Percentiles rank a stretch among this genome's conserved stretches.
phyloP scores from a whole-genome alignment of 2,797 vertebrate species.

The Hozukius guyotensis region DNA sequence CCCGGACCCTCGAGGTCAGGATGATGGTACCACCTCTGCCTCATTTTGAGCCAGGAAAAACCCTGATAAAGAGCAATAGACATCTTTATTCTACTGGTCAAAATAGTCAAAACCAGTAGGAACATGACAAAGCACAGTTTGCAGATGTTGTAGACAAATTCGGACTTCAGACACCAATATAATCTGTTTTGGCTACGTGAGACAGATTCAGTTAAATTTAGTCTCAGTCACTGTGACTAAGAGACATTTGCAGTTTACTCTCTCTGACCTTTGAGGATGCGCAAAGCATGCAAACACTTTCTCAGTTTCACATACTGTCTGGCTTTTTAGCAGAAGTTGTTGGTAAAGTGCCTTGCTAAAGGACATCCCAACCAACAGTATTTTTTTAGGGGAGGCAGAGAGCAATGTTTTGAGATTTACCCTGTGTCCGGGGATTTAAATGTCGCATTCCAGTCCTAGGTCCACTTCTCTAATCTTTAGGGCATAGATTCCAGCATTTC shows the following conservation, averaged over 20 bases:
- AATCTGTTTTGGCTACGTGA: background rate
- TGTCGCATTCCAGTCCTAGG: background rate
- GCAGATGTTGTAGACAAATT: background rate
- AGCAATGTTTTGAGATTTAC: slow-evolving; percentile 2
- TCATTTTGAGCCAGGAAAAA: no score
- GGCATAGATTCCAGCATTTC: slow-evolving; percentile 22
- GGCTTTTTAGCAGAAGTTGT: slow-evolving; percentile 27
- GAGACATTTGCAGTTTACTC: background rate
- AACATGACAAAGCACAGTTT: background rate
- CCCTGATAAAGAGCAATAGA: background rate
- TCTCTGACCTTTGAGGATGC: slow-evolving; percentile 13
- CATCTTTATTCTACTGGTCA: background rate
- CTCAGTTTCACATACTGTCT: slow-evolving; percentile 27
- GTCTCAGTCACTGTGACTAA: background rate
- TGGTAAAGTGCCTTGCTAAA: background rate
- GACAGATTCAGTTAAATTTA: background rate
- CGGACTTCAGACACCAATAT: background rate
- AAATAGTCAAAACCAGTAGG: background rate
- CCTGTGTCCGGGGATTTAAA: background rate
- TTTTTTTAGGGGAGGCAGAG: background rate
- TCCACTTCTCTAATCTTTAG: slow-evolving; percentile 34
- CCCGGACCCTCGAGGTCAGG: no score
- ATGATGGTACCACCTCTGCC: no score
- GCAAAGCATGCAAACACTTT: background rate
- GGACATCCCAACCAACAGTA: background rate